Conservation (phyloP, 2,797 vertebrate genomes). For the Schizopygopsis malacanthus region DNA sequence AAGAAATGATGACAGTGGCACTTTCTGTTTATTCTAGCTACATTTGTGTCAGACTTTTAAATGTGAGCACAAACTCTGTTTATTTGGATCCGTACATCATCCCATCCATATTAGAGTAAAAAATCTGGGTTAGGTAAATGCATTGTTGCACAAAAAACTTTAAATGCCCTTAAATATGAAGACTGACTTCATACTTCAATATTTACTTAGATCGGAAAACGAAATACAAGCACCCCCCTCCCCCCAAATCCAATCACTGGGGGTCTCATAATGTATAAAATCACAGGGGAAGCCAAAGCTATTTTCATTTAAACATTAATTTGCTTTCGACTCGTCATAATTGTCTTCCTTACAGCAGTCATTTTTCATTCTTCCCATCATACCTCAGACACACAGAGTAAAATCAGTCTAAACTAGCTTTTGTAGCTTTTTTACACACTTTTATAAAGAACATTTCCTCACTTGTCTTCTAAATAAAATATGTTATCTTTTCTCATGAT, state of each 20-base stretch:
- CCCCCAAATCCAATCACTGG: not conserved
- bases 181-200: not conserved
- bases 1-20: slow-evolving; percentile 61
- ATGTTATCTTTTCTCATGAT: not conserved
- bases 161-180: slow-evolving; percentile 23
- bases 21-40: slow-evolving; percentile 59
- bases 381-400: slow-evolving; percentile 5
- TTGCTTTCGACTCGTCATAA: slow-evolving; percentile 27
- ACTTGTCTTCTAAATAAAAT: not conserved
- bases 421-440: slow-evolving; percentile 27
- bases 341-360: slow-evolving; percentile 28
- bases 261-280: slow-evolving; percentile 23
- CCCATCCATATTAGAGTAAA: slow-evolving; percentile 23
- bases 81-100: slow-evolving; percentile 27
- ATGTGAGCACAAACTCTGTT: slow-evolving; percentile 46
- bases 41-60: slow-evolving; percentile 34
- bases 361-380: not conserved
- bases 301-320: not conserved
- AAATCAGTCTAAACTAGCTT: slow-evolving; percentile 23
- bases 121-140: not conserved
- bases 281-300: slow-evolving; percentile 39
- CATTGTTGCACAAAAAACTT: slow-evolving; percentile 39
- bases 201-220: not conserved
- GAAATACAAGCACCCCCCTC: not conserved
- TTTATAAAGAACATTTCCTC: not conserved